These are phyloP conservation scores for Phorcus lineatus DNA, from an alignment of 2,888 invertebrate species.

Conservation along the genomic window DNA sequence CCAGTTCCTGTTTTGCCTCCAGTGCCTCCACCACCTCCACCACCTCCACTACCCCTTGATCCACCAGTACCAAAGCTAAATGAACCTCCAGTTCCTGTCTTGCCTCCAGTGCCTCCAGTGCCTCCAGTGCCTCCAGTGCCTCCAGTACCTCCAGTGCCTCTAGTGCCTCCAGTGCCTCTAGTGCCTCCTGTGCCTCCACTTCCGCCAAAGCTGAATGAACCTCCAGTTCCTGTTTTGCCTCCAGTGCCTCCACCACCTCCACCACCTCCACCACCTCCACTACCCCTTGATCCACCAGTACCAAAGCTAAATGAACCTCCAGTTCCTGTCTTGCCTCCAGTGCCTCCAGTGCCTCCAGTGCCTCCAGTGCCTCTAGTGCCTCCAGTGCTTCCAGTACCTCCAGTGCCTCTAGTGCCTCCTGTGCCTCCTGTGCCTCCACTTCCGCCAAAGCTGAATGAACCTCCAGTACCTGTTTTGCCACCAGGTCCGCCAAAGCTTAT, in stretches of 20 bases:
- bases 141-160: background rate
- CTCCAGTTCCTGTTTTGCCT: background rate
- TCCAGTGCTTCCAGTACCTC: background rate
- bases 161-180: background rate
- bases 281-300: background rate
- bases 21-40: background rate
- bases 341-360: background rate
- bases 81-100: background rate
- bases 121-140: background rate
- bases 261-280: background rate
- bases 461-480: background rate
- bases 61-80: background rate
- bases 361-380: background rate
- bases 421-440: background rate
- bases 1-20: background rate
- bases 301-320: background rate
- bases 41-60: background rate
- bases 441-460: background rate
- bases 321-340: background rate
- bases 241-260: background rate
- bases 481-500: background rate
- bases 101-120: background rate
- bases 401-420: background rate
- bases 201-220: background rate
- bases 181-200: background rate